A percentile compares a stretch with the other conserved stretches of the same genome.
These are phyloP conservation scores for Hippocampus guttulatus DNA, from an alignment of 2,113 vertebrate species.

Conservation along the genomic window DNA sequence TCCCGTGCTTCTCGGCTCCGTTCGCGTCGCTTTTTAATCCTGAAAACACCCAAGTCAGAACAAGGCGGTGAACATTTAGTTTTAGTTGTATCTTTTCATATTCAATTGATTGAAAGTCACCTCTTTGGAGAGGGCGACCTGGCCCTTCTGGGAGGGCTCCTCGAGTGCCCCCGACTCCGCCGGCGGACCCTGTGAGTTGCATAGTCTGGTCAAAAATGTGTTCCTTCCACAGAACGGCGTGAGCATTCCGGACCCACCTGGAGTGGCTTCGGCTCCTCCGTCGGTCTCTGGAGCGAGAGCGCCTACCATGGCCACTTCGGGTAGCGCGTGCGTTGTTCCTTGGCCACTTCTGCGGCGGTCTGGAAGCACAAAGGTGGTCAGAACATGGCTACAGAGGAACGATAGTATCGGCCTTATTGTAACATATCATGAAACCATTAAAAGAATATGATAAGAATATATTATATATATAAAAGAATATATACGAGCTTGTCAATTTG, in stretches of 20 bases:
- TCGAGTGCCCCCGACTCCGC: slow-evolving; percentile 83
- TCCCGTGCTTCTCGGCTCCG: slow-evolving; percentile 79
- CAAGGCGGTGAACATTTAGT: background rate
- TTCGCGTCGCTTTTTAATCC: slow-evolving; percentile 82
- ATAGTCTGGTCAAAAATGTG: background rate
- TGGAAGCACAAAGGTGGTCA: slow-evolving; percentile 22
- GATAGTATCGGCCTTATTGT: too few species aligned
- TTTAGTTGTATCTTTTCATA: background rate
- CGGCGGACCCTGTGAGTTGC: slow-evolving; percentile 73
- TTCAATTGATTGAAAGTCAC: slow-evolving; percentile 46
- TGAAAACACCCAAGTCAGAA: slow-evolving; percentile 27
- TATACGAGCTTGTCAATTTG: too few species aligned
- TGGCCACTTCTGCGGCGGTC: slow-evolving; percentile 74
- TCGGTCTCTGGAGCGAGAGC: slow-evolving; percentile 82
- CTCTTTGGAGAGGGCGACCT: slow-evolving; percentile 83
- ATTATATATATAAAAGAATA: too few species aligned
- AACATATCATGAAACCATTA: too few species aligned
- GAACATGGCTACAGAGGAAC: background rate
- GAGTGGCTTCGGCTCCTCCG: slow-evolving; percentile 81
- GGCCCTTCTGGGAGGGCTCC: slow-evolving; percentile 78
- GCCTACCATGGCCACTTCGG: slow-evolving; percentile 77
- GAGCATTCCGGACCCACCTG: slow-evolving; percentile 54
- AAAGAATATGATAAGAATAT: too few species aligned
- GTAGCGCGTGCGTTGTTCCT: slow-evolving; percentile 76
- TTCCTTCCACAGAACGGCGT: background rate